Evolutionary conservation across 2,888 invertebrate genomes (phyloP).

Genomic region (Drosophila limbata): DNA sequence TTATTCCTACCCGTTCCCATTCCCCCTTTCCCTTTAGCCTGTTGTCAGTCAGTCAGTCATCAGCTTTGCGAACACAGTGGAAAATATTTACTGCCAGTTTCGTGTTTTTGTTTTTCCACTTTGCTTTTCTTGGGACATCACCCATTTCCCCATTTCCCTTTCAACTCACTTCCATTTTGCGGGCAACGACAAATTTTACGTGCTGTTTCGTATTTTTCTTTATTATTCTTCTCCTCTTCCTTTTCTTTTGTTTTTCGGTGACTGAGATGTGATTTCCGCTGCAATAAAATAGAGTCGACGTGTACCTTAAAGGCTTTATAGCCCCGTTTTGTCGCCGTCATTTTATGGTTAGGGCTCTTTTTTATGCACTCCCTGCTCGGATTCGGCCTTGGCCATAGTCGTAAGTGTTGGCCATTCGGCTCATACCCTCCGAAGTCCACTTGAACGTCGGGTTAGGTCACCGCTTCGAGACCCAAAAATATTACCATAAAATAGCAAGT

Average conservation of each 20-base stretch:
- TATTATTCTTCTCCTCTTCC: not conserved
- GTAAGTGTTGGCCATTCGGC: constrained; percentile 50
- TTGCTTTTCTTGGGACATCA: constrained; percentile 46
- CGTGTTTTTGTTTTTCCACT: constrained; percentile 14
- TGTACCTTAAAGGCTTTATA: constrained; percentile 78
- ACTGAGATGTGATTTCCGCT: constrained; percentile 71
- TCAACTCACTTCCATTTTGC: constrained; percentile 34
- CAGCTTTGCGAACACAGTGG: constrained; percentile 54
- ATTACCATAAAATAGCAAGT: constrained; percentile 76
- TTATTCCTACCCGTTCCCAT: constrained; percentile 2
- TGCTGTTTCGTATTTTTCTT: constrained; percentile 50
- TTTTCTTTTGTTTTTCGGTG: constrained; percentile 16
- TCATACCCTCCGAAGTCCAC: constrained; percentile 36
- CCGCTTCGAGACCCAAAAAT: constrained; percentile 34
- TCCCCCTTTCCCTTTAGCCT: not conserved
- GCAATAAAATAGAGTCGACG: constrained; percentile 70
- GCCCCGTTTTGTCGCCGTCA: constrained; percentile 55
- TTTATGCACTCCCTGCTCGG: constrained; percentile 55
- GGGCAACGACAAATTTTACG: constrained; percentile 69
- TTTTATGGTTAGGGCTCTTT: constrained; percentile 66
- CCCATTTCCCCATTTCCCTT: constrained; percentile 30
- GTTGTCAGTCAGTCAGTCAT: constrained; percentile 61
- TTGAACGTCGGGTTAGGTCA: constrained; percentile 34
- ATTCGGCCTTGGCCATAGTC: constrained; percentile 13
- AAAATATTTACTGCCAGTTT: constrained; percentile 67